phyloP scores from a whole-genome alignment of 2,113 vertebrate species.

The Podiceps cristatus region DNA sequence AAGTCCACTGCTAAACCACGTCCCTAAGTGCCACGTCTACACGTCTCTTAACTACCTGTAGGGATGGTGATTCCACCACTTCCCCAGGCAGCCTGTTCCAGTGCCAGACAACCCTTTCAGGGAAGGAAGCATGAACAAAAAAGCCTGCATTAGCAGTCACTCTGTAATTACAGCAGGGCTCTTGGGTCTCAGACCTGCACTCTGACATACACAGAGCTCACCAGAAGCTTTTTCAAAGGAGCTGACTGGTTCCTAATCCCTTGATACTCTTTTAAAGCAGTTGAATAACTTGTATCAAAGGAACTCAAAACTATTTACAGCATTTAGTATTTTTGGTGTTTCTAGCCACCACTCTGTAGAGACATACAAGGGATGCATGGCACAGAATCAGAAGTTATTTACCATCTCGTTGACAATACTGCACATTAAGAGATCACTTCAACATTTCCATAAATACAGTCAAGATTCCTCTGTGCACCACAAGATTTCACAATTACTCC shows the following conservation, averaged over 20 bases:
- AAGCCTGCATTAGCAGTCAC: neutral
- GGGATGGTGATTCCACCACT: too few species aligned
- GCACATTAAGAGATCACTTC: neutral
- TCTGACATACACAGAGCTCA: neutral
- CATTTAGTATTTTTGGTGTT: neutral
- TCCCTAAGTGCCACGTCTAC: too few species aligned
- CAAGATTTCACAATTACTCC: neutral
- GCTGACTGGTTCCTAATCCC: neutral
- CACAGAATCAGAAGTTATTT: neutral
- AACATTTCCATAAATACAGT: neutral
- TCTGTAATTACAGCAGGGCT: neutral
- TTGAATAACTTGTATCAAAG: neutral
- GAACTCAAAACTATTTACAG: neutral
- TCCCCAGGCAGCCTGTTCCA: too few species aligned
- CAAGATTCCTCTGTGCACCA: neutral
- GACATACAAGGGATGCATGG: neutral
- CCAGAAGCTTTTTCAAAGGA: neutral
- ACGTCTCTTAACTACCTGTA: too few species aligned
- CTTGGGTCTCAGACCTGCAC: neutral
- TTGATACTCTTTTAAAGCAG: neutral
- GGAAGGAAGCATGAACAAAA: neutral
- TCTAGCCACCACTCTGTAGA: neutral
- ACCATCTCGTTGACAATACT: neutral
- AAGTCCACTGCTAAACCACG: too few species aligned
- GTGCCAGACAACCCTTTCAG: too few species aligned